A percentile compares a stretch with the other conserved stretches of the same genome.
These are phyloP conservation scores for Saxidomus purpurata DNA, from an alignment of 1,140 invertebrate species.

Conservation along the genomic window DNA sequence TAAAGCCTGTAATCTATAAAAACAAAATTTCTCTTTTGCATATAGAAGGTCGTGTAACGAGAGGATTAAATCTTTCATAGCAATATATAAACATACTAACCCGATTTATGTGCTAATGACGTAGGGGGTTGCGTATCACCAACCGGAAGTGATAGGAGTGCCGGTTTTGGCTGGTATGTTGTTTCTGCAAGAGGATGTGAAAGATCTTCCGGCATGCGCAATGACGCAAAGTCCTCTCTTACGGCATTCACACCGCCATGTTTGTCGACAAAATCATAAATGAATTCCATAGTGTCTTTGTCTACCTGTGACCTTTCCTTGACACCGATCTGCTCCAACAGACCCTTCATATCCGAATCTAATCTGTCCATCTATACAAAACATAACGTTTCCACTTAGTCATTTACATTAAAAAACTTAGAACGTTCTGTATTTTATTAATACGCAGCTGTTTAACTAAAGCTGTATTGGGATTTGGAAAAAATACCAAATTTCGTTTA, in stretches of 20 bases:
- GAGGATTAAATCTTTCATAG: no score
- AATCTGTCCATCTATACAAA: constrained; percentile 87
- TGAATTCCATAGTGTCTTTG: constrained; percentile 94
- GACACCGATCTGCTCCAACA: constrained; percentile 92
- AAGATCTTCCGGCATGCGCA: constrained; percentile 18
- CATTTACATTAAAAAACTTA: no score
- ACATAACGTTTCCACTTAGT: no score
- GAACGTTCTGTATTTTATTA: no score
- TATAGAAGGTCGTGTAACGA: no score
- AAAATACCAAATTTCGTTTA: no score
- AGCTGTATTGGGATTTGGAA: no score
- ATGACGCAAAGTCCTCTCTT: constrained; percentile 79
- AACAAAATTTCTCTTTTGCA: no score
- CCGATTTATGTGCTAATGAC: no score
- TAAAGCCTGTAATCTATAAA: no score
- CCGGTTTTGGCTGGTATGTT: neutral
- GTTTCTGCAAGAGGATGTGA: neutral
- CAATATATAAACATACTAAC: no score
- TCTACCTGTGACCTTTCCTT: constrained; percentile 92
- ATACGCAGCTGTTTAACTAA: no score
- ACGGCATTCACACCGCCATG: constrained; percentile 93
- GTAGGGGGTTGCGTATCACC: neutral
- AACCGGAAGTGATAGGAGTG: neutral
- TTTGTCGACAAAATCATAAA: constrained; percentile 96
- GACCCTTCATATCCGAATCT: constrained; percentile 92